Percentiles rank a stretch among this genome's conserved stretches.
These are phyloP conservation scores for Hydractinia symbiolongicarpus DNA, from an alignment of 30 jellyfish, hydroid and myxozoan genomes.

Conservation along the genomic window DNA sequence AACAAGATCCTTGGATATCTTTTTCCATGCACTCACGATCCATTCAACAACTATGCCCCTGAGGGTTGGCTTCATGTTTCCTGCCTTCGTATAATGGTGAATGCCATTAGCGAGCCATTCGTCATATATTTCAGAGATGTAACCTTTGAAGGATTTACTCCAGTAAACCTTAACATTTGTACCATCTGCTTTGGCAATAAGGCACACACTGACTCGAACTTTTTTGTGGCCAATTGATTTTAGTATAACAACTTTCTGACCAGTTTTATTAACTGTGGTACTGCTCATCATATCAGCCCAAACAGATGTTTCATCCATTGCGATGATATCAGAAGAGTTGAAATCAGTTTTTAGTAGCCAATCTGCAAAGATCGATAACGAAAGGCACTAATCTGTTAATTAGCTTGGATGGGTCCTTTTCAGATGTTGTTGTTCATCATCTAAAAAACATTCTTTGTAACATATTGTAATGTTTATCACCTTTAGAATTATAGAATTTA, in stretches of 20 bases:
- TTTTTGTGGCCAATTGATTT: background rate
- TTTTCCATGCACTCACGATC: conserved; percentile 6
- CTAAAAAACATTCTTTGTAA: too few relatives aligned
- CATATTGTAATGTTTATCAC: background rate
- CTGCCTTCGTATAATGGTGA: conserved; percentile 8
- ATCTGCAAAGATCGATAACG: background rate
- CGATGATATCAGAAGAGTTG: background rate
- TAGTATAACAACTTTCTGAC: background rate
- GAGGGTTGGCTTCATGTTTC: conserved; percentile 17
- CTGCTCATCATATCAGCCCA: conserved; percentile 27
- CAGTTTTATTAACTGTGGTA: conserved; percentile 23
- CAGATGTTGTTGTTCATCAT: too few relatives aligned
- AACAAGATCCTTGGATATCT: conserved; percentile 10
- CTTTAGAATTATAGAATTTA: too few relatives aligned
- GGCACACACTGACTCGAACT: conserved; percentile 4
- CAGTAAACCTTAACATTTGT: conserved; percentile 1
- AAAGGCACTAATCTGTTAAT: background rate
- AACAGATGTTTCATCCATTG: background rate
- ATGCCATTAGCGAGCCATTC: conserved; percentile 7
- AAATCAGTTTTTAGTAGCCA: background rate
- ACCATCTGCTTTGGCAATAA: background rate
- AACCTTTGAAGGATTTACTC: background rate
- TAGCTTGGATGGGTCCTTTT: too few relatives aligned
- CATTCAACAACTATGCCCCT: conserved; percentile 8
- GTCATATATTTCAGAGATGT: background rate